Evolutionary conservation across 2,888 invertebrate species (phyloP).

Genomic region (Oeneis ivallda): DNA sequence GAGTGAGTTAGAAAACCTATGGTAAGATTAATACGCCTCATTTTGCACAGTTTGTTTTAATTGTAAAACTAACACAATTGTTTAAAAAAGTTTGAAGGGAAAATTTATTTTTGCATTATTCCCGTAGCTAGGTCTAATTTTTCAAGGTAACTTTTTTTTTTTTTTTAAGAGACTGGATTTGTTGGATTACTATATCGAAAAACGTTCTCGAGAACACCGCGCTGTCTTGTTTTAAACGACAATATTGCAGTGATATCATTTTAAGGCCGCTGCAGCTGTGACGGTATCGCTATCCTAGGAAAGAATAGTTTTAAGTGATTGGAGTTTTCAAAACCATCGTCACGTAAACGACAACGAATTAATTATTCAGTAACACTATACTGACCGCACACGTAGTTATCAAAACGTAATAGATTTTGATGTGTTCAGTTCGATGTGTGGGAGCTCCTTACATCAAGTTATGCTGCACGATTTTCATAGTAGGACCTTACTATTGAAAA

Average conservation of each 20-base stretch:
- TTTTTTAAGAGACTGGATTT: neutral
- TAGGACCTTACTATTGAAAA: neutral
- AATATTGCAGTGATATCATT: neutral
- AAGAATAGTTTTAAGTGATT: slow-evolving; percentile 9
- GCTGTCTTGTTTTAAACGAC: neutral
- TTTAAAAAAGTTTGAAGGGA: no score
- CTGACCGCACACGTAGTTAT: neutral
- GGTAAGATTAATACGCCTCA: no score
- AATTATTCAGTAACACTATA: slow-evolving; percentile 5
- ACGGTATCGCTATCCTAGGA: neutral
- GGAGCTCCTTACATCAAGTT: no score
- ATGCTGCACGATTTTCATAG: no score
- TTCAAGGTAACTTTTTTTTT: no score
- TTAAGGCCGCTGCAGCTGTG: neutral
- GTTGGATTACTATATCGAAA: neutral
- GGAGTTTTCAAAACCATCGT: neutral
- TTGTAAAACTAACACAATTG: no score
- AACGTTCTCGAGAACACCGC: neutral
- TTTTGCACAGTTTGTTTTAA: no score
- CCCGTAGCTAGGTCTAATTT: no score
- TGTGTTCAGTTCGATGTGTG: no score
- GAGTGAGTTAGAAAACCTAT: no score
- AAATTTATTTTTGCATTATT: no score
- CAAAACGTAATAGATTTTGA: no score
- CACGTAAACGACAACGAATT: neutral